Conservation (phyloP, 1,140 invertebrate genomes). For the Kradibia gibbosae region DNA sequence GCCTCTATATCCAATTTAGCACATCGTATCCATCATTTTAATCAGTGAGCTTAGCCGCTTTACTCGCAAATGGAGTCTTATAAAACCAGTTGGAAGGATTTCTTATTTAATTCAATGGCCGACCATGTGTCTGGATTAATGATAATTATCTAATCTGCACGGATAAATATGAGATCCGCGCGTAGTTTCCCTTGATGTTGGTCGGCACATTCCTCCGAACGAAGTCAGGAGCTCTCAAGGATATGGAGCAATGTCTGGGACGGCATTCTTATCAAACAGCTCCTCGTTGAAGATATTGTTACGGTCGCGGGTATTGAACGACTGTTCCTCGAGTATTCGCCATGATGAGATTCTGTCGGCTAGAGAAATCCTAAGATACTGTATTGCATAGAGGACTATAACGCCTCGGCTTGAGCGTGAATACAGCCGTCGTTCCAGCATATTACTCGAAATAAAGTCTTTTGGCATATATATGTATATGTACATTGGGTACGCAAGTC, state of each 20-base stretch:
- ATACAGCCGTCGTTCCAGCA: neutral
- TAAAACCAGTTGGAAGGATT: neutral
- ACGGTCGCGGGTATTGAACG: neutral
- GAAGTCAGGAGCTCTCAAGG: neutral
- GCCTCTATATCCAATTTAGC: neutral
- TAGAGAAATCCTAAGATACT: neutral
- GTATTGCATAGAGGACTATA: neutral
- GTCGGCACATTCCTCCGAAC: too few species aligned
- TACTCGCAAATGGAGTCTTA: neutral
- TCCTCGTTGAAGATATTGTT: neutral
- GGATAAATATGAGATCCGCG: neutral
- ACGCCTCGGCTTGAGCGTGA: too few species aligned
- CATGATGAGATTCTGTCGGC: neutral
- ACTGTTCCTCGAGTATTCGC: neutral
- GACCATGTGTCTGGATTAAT: neutral
- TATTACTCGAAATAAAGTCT: neutral
- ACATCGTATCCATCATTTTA: neutral
- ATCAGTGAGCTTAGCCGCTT: neutral
- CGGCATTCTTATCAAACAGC: neutral
- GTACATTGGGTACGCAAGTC: too few species aligned
- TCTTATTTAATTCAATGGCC: neutral
- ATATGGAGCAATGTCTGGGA: neutral
- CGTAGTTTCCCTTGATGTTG: too few species aligned
- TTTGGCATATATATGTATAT: too few species aligned
- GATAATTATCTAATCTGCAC: conserved; percentile 8